Evolutionary conservation across 2,797 vertebrate genomes (phyloP).

Genomic region (Nothura maculosa): DNA sequence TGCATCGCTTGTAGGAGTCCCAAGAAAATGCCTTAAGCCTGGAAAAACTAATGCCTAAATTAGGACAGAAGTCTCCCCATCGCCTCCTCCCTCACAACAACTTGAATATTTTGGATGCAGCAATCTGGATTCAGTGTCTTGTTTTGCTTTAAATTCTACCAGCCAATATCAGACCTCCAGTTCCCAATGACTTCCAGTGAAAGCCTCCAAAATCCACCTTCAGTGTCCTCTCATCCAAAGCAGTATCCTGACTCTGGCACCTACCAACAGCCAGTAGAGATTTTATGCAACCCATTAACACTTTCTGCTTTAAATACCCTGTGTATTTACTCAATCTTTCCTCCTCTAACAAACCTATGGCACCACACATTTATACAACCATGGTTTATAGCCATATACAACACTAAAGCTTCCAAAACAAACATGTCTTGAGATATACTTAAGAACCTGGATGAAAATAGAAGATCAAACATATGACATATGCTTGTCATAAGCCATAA

Average conservation of each 20-base stretch:
- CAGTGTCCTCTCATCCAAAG: not conserved
- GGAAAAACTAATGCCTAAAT: constrained; percentile 38
- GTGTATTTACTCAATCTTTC: not conserved
- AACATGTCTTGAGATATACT: not conserved
- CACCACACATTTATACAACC: not conserved
- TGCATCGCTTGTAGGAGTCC: not conserved
- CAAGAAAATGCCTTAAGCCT: not conserved
- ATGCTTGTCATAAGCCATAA: not conserved
- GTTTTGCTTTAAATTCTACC: not conserved
- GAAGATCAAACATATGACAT: not conserved
- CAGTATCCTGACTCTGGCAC: not conserved
- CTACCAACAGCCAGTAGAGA: not conserved
- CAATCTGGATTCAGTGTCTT: not conserved
- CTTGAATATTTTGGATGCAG: not conserved
- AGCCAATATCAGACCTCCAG: not conserved
- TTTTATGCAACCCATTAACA: not conserved
- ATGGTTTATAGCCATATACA: accelerated
- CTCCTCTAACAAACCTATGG: not conserved
- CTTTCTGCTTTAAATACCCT: not conserved
- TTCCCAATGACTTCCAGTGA: not conserved
- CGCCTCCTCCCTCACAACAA: not conserved
- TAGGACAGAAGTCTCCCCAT: constrained; percentile 7
- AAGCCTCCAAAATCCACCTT: not conserved
- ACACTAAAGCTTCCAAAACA: not conserved
- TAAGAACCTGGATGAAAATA: not conserved